Evolutionary conservation across 2,113 vertebrate species (phyloP), one percentile per base, ranked within the genome.

Genomic region (Calidris pugnax): DNA sequence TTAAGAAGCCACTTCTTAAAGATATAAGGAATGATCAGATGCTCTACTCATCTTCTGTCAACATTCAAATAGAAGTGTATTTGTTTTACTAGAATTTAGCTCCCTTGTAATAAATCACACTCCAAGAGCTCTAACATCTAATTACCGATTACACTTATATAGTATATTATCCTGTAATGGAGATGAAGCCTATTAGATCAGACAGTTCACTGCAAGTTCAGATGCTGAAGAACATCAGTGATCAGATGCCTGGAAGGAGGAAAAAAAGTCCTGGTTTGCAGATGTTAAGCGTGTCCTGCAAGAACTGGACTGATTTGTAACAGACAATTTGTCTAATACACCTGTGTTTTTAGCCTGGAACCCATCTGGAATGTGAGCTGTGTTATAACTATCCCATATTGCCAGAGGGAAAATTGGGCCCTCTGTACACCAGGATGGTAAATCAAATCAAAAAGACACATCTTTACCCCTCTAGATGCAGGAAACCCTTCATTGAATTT

Each of bases 81-180:
- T 97, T 97, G 76, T 96, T 87, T 95, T 90, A 56, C 56, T 50
- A 68, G 93, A 96, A 93, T 89, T 72, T 87, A 74, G 18, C 75
- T 94, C 92, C 79, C 59, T 89, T 22, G 72, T 95, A 96, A 94
- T 97, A 97, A 96, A 96, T 96, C 73, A 87, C 43, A 85, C 83
- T 92, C 92, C 72, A 95, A 87, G 78, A 95, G 55, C 45, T 72
- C 79, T 87, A 78, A 27, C 68, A 89, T 62, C 88, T 97, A 95
- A 97, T 97, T 95, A 95, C 28, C 0, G 21, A 91, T 97, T 97
- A 92, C 82, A 84, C 67, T 60, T 91, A 93, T 16, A 86, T 45
- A 84, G 62, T 95, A 56, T 81, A 94, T 95, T 91, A 95, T 60
- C 85, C 83, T 22, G 8, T 93, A 96, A 96, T 93, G 86, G 96